Conservation (phyloP, 2,797 vertebrate species). For the Leptodactylus fallax region DNA sequence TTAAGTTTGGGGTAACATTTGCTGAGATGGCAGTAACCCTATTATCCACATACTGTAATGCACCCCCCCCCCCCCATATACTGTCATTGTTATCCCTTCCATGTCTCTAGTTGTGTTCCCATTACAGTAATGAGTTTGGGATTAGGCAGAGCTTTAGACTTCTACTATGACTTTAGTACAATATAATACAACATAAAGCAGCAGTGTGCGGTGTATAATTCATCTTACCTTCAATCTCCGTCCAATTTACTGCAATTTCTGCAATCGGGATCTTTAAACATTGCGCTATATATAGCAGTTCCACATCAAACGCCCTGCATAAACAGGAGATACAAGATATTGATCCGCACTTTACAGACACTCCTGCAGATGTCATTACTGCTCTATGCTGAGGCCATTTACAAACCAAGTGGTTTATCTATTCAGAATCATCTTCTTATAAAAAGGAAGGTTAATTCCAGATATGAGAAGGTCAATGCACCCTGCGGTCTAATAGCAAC, state of each 20-base stretch:
- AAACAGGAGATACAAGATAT: conserved; percentile 68
- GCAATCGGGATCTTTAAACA: conserved; percentile 90
- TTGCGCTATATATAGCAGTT: conserved; percentile 95
- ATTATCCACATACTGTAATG: no score
- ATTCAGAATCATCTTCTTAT: conserved; percentile 17
- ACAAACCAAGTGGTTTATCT: conserved; percentile 14
- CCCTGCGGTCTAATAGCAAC: conserved; percentile 13
- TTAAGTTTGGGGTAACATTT: no score
- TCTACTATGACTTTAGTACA: no score
- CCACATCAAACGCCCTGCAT: conserved; percentile 97
- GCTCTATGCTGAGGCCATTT: conserved; percentile 23
- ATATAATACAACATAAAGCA: not conserved
- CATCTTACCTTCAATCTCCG: conserved; percentile 93
- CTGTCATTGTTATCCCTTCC: no score
- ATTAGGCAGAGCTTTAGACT: not conserved
- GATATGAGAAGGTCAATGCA: not conserved
- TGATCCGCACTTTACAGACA: conserved; percentile 51
- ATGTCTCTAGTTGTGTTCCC: not conserved
- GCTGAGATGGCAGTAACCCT: no score
- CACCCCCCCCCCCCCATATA: no score
- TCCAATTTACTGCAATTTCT: conserved; percentile 98
- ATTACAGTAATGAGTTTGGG: not conserved
- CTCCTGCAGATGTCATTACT: conserved; percentile 64
- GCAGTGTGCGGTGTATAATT: not conserved
- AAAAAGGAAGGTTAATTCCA: conserved; percentile 40